These are phyloP conservation scores for Periophthalmodon schlosseri DNA, from an alignment of 2,113 vertebrate genomes.

Conservation along the genomic window DNA sequence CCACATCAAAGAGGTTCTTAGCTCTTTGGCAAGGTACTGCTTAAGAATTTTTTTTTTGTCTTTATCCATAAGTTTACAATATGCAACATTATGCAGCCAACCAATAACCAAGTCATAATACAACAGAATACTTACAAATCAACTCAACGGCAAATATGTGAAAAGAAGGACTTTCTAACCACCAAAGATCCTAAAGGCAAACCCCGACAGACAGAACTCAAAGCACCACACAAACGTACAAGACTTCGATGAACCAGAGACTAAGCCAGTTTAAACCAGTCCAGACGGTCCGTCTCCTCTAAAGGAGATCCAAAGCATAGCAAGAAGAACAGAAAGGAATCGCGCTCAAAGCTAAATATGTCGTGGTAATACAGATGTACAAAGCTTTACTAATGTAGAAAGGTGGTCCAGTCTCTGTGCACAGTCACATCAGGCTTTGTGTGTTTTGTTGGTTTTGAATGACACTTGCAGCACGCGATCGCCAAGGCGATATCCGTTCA, in stretches of 20 bases:
- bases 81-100: conserved; percentile 91
- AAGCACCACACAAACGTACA: conserved; percentile 80
- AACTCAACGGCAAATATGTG: conserved; percentile 75
- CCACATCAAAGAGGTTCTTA: conserved; percentile 99
- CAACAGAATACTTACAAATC: conserved; percentile 84
- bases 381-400: conserved; percentile 89
- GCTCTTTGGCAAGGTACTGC: conserved; percentile 99
- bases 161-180: conserved; percentile 74
- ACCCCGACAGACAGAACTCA: conserved; percentile 70
- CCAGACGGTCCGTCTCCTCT: conserved; percentile 85
- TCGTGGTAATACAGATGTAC: conserved; percentile 92
- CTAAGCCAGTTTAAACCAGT: conserved; percentile 84
- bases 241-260: conserved; percentile 85
- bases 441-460: conserved; percentile 99
- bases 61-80: conserved; percentile 93
- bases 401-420: conserved; percentile 69
- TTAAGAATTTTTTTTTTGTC: conserved; percentile 90
- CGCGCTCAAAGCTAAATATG: conserved; percentile 92
- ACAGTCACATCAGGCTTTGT: conserved; percentile 89
- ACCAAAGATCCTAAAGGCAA: conserved; percentile 79
- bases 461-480: conserved; percentile 98
- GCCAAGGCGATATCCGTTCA: conserved; percentile 98
- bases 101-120: conserved; percentile 87
- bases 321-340: conserved; percentile 78
- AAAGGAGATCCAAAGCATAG: conserved; percentile 90